Evolutionary conservation across 2,888 invertebrate species (phyloP), one percentile per base, ranked within the genome.

Genomic region (Willowsia nigromaculata): DNA sequence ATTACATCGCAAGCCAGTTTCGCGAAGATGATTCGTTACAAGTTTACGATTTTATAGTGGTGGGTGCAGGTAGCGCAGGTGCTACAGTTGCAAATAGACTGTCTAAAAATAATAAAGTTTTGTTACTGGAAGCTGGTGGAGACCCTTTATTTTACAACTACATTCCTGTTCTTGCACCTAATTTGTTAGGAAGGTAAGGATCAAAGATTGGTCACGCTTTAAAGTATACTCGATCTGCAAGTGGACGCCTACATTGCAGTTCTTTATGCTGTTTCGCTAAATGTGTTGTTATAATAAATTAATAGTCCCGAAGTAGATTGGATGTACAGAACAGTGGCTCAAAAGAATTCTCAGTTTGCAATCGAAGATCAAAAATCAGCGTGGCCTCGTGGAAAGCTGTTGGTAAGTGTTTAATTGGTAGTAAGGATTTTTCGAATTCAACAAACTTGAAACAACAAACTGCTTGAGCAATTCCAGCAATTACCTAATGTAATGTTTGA

Each of bases 121-220:
- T 96, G 74, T 93, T 97, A 0, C 92, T 97, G 9, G 97, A 97
- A 94, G 96, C 97, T 11, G 97, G 97, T 0, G 74, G 95, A 43
- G 93, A 93, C 76, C 94, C 95, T 13, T 94, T 95, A 62, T 87
- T 50, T 59, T 87, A 87, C 15, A 91, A 90, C n/a, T 81, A 22
- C 25, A 85, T 92, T 30, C 92, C 92, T 7, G 71, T 85, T 6
- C 33, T 88, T 13, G 89, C 89, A 15, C 56, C 83, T 0, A 68
- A 65, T 30, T n/a, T 90, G 43, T 30, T 90, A 0, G 83, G 53
- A 40, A 88, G 40, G 88, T 88, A 76, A 2, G n/a, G n/a, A 22
- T 30, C 30, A 65, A n/a, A n/a, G n/a, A n/a, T n/a, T n/a, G n/a
- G n/a, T n/a, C n/a, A n/a, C n/a, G n/a, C n/a, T n/a, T n/a, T n/a